A percentile compares a stretch with the other conserved stretches of the same genome.
Conservation (phyloP, 2,888 invertebrate species). For the Platynereis dumerilii region DNA sequence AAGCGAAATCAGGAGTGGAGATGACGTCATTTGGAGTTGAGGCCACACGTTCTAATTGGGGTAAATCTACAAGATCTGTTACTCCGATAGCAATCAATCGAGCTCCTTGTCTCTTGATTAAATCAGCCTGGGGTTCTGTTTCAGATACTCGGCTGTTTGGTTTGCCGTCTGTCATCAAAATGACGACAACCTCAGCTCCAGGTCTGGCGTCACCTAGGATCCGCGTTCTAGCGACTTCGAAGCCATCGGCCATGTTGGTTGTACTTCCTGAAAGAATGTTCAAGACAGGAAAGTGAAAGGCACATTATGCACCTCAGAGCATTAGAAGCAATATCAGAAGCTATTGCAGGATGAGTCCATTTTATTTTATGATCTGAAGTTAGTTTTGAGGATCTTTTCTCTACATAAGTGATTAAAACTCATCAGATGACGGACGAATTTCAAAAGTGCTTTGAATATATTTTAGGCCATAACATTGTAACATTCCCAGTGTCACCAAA, state of each 20-base stretch:
- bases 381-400: too few species aligned
- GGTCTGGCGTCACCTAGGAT: neutral
- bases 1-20: neutral
- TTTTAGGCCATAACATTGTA: too few species aligned
- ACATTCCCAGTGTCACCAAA: too few species aligned
- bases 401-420: too few species aligned
- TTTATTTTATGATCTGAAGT: too few species aligned
- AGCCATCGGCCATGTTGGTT: slow-evolving; percentile 1
- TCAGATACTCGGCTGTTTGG: neutral
- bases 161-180: slow-evolving; percentile 1
- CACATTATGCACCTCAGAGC: too few species aligned
- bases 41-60: neutral
- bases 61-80: neutral
- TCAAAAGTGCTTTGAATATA: too few species aligned
- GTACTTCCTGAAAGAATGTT: neutral
- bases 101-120: neutral
- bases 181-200: neutral
- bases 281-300: too few species aligned
- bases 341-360: too few species aligned
- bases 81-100: neutral
- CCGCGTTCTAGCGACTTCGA: neutral
- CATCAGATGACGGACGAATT: too few species aligned
- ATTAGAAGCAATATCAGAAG: too few species aligned
- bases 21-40: neutral
- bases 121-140: slow-evolving; percentile 6